Evolutionary conservation across 92 coral and sea anemone species (phyloP).

Genomic region (Palythoa grandiflora): DNA sequence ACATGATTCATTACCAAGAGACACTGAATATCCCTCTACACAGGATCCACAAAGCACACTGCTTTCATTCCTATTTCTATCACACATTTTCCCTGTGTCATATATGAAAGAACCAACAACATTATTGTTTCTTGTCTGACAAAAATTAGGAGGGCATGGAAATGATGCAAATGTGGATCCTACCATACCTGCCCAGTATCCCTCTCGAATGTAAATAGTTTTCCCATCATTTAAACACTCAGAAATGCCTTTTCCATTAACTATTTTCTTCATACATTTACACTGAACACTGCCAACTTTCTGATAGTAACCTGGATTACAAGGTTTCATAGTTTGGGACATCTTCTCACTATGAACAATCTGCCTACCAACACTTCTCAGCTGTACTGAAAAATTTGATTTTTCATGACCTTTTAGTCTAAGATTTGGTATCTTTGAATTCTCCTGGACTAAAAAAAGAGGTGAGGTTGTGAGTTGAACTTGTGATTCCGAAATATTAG

Average conservation of each 20-base stretch:
- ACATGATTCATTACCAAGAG: constrained; percentile 77
- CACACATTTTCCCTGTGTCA: constrained; percentile 59
- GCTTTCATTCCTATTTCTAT: constrained; percentile 56
- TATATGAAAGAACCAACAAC: constrained; percentile 45
- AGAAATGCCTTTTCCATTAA: constrained; percentile 61
- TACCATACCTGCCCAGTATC: constrained; percentile 87
- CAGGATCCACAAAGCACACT: constrained; percentile 86
- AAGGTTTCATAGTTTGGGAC: constrained; percentile 49
- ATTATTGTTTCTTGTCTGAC: constrained; percentile 22
- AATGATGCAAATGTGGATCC: constrained; percentile 49
- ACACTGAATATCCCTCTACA: constrained; percentile 60
- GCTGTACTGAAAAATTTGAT: constrained; percentile 57
- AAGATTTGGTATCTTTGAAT: constrained; percentile 40
- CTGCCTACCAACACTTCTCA: constrained; percentile 79
- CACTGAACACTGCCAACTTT: constrained; percentile 54
- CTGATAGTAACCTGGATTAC: constrained; percentile 77
- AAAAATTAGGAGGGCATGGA: constrained; percentile 80
- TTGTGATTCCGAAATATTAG: background rate
- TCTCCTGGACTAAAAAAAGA: constrained; percentile 73
- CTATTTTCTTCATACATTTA: constrained; percentile 54
- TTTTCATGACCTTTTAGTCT: constrained; percentile 58
- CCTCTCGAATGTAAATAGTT: constrained; percentile 70
- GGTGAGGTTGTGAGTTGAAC: constrained; percentile 77
- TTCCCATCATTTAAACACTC: constrained; percentile 66
- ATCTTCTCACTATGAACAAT: constrained; percentile 47